Evolutionary conservation across 2,113 vertebrate species (phyloP).

Genomic region (Elanoides forficatus): DNA sequence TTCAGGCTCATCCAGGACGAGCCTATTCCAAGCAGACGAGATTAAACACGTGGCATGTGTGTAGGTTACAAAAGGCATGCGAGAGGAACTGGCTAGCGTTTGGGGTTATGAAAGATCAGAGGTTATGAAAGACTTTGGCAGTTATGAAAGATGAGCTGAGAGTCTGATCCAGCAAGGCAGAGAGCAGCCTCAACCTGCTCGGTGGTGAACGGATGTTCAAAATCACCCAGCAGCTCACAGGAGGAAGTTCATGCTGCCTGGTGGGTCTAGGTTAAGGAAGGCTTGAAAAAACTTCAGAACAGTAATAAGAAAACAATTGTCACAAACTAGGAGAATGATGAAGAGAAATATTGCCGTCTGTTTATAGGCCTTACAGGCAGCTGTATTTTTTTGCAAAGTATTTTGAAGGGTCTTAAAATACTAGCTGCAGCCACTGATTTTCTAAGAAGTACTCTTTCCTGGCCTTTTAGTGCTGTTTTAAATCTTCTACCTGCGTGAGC

Average conservation of each 20-base stretch:
- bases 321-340: background rate
- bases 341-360: background rate
- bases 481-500: background rate
- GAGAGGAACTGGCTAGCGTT: background rate
- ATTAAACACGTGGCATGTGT: background rate
- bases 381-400: background rate
- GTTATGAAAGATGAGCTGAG: background rate
- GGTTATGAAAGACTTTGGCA: conserved; percentile 48
- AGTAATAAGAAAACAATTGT: background rate
- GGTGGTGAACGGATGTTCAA: background rate
- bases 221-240: background rate
- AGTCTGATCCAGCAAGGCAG: background rate
- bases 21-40: background rate
- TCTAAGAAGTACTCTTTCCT: background rate
- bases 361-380: background rate
- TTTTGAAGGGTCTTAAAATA: background rate
- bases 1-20: conserved; percentile 20
- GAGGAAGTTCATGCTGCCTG: background rate
- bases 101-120: conserved; percentile 50
- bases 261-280: background rate
- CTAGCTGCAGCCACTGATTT: background rate
- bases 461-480: background rate
- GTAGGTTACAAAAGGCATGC: conserved; percentile 2
- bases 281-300: background rate
- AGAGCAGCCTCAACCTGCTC: background rate